These are phyloP conservation scores for Gambelia wislizenii DNA, from an alignment of 2,797 vertebrate species.

Conservation along the genomic window DNA sequence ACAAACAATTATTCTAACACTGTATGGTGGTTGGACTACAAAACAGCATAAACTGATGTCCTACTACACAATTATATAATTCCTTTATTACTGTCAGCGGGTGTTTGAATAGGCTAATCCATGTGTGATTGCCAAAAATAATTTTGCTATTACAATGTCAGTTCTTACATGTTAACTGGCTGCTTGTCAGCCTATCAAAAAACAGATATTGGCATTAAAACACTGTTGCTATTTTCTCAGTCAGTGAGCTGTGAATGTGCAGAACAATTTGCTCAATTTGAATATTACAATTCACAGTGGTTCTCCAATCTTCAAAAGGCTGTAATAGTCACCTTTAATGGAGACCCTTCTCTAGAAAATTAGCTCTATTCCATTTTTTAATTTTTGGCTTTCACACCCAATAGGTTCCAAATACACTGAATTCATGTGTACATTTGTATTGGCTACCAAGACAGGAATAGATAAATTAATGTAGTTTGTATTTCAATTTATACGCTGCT, in stretches of 20 bases:
- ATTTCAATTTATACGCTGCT: not conserved
- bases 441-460: not conserved
- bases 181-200: not conserved
- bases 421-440: not conserved
- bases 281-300: constrained; percentile 14
- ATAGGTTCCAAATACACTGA: not conserved
- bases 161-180: constrained; percentile 21
- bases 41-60: not conserved
- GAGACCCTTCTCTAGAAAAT: not conserved
- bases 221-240: constrained; percentile 24
- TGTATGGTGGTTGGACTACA: not conserved
- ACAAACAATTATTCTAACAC: not conserved
- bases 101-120: constrained; percentile 7
- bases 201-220: constrained; percentile 10
- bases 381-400: not conserved
- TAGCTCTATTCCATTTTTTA: not conserved
- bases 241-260: constrained; percentile 11
- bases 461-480: not conserved
- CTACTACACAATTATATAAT: constrained; percentile 2
- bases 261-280: constrained; percentile 16
- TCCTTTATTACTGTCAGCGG: constrained; percentile 4
- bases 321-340: constrained; percentile 18
- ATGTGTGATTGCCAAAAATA: not conserved
- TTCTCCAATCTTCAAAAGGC: not conserved
- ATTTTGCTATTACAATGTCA: constrained; percentile 29